phyloP scores from a whole-genome alignment of 1,140 invertebrate species.

The Drosophila tropicalis region DNA sequence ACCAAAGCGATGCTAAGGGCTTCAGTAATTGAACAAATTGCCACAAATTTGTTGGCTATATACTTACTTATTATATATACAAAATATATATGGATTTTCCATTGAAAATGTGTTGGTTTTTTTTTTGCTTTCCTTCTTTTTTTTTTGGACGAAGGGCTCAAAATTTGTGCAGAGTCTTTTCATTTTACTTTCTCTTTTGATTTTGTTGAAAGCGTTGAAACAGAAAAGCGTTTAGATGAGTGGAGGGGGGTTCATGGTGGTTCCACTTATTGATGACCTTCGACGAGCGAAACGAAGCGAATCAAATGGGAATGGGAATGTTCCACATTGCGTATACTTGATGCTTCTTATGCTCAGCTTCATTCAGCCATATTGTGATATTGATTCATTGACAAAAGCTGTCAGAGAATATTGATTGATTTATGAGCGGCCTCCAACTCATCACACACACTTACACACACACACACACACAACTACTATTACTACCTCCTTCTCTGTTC shows the following conservation, averaged over 20 bases:
- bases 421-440: slow-evolving; percentile 40
- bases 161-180: slow-evolving; percentile 35
- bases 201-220: slow-evolving; percentile 29
- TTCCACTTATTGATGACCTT: slow-evolving; percentile 76
- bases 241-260: background rate
- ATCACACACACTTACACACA: background rate
- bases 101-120: slow-evolving; percentile 39
- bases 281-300: slow-evolving; percentile 37
- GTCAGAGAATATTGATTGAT: slow-evolving; percentile 52
- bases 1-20: slow-evolving; percentile 64
- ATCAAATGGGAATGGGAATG: slow-evolving; percentile 12
- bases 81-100: slow-evolving; percentile 15
- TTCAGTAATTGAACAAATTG: slow-evolving; percentile 77
- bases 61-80: background rate
- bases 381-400: slow-evolving; percentile 57
- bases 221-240: slow-evolving; percentile 32
- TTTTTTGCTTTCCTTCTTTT: slow-evolving; percentile 10
- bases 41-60: slow-evolving; percentile 38
- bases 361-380: slow-evolving; percentile 46
- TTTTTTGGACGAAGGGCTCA: slow-evolving; percentile 4
- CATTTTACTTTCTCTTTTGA: slow-evolving; percentile 39
- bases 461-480: background rate
- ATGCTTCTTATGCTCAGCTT: slow-evolving; percentile 64
- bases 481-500: slow-evolving; percentile 50
- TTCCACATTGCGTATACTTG: slow-evolving; percentile 45